Base-by-base conservation (phyloP, 2,113 vertebrate genomes). In the Leuciscus idus region DNA sequence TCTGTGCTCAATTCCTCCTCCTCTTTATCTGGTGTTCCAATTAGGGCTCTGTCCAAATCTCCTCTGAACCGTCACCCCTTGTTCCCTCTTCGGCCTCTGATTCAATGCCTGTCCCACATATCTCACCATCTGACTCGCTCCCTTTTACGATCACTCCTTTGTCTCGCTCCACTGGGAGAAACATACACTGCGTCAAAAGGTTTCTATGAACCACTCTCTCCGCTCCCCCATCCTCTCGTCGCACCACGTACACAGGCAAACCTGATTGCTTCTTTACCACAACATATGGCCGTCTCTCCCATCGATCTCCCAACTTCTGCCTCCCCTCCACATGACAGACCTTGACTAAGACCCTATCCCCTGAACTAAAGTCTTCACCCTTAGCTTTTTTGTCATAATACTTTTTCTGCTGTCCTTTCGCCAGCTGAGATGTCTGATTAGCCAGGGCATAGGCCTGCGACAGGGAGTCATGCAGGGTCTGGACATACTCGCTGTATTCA, bases 201-300 rank as follows among this genome's bases (percentile, higher is more conserved):
- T 88, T 88, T 21, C 77, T 43, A 84, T 88, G 84, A 11, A 88
- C 76, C 77, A 88, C 64, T 28, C 82, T 78, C 36, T 87, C 76
- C 28, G 36, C 23, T 74, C 55, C 87, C 28, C 87, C 84, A 85
- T 85, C 70, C 21, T 88, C 87, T 26, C 28, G 39, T 4, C 70
- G 76, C 68, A 88, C 46, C 28, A 85, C 57, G n/a, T 85, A 88
- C 57, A 88, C 87, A 64, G 70, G 84, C 12, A 68, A 64, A 50
- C 48, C 23, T 23, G 83, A 57, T 46, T 66, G 78, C 36, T 88
- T 82, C 30, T 52, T 86, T 15, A 83, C 46, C 80, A 88, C 84
- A 28, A 86, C 62, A 48, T 88, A 86, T 21, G 84, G 80, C 12
- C 2, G 15, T 43, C 81, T 23, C 59, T 79, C 72, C 87, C 87